phyloP scores from a whole-genome alignment of 2,113 vertebrate species.

The Rafetus swinhoei region DNA sequence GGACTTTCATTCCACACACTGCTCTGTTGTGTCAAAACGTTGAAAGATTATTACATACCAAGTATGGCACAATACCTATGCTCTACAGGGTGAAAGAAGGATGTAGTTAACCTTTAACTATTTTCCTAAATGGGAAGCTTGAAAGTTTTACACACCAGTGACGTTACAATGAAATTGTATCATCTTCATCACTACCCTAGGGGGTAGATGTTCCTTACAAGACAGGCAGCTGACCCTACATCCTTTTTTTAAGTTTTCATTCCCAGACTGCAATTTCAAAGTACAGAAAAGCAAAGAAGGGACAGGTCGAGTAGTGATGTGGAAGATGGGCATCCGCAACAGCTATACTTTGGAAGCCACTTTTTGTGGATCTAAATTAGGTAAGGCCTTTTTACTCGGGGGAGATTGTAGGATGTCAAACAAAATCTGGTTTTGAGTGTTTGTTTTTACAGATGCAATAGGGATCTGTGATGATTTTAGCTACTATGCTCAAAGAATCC shows the following conservation, averaged over 20 bases:
- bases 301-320: constrained; percentile 81
- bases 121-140: neutral
- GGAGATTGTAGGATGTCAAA: neutral
- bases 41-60: neutral
- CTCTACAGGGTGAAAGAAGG: neutral
- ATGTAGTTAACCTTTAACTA: neutral
- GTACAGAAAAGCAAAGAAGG: constrained; percentile 78
- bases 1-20: neutral
- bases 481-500: neutral
- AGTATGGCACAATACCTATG: neutral
- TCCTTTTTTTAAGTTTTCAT: constrained; percentile 78
- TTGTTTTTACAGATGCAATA: neutral
- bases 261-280: constrained; percentile 81
- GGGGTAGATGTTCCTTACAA: neutral
- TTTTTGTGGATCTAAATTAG: constrained; percentile 79
- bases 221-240: neutral
- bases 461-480: neutral
- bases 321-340: constrained; percentile 84
- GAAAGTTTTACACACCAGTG: neutral
- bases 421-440: neutral
- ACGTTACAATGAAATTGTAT: neutral
- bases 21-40: neutral
- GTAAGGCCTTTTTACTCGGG: constrained; percentile 63
- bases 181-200: neutral
- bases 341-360: constrained; percentile 85